Base-by-base conservation (phyloP, 2,888 invertebrate species). In the Caenorhabditis afra region DNA sequence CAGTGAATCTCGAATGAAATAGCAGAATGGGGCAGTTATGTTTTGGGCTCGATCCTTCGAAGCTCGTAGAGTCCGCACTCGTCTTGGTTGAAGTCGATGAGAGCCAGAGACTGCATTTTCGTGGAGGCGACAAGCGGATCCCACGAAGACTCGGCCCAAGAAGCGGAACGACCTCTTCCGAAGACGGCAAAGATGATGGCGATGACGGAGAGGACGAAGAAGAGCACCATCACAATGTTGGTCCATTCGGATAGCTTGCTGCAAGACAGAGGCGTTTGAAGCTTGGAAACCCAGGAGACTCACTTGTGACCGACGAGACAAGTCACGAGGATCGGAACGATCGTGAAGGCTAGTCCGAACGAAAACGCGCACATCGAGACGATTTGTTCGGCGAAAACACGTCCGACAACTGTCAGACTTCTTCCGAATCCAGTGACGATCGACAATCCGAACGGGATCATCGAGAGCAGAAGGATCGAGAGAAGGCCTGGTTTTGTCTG, bases 141-240 rank as follows among this genome's bases (percentile, higher is more conserved):
- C 87, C 87, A 87, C 3, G 83, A 82, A 12, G 82, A 62, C 49
- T 85, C 85, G 16, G 87, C 83, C 87, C 87, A 87, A 18, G 74
- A 70, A 0, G 86, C 80, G 10, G 86, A 83, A 29, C 81, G 76
- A 18, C 88, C 84, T 65, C 87, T 71, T 58, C 87, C 87, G 22
- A 88, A 85, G 37, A 86, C 73, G 10, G 81, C 86, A 58, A 88
- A 88, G 29, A 85, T 77, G 20, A 87, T 73, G 16, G 85, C 77
- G 14, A 65, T 73, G 1, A 81, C 61, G 41, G 81, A 20, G 4
- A 89, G 76, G 39, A 87, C 50, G 16, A 79, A 84, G 8, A 82
- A 84, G 0, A 74, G 22, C 52, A 77, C 61, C 50, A 86, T 58
- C 41, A 87, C 82, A 3, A 81, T 66, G 22, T 82, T 70, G 16